These are phyloP conservation scores for Neocrepidodera transversa DNA, from an alignment of 2,888 invertebrate genomes.

Conservation along the genomic window DNA sequence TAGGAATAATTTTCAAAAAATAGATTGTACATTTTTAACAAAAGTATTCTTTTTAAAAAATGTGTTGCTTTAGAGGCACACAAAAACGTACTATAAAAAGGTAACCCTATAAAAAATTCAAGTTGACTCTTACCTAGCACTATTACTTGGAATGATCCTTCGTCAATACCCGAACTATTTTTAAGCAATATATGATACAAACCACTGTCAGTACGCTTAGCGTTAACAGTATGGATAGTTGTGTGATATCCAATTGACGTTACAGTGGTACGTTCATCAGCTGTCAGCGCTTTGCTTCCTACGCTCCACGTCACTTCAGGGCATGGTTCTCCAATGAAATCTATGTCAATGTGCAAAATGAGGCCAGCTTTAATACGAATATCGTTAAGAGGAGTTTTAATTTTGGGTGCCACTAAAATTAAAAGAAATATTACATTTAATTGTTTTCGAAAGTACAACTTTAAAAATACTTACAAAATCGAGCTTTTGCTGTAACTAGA, in stretches of 20 bases:
- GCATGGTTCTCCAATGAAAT: conserved; percentile 91
- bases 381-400: conserved; percentile 88
- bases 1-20: neutral
- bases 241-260: conserved; percentile 93
- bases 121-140: conserved; percentile 74
- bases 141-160: conserved; percentile 88
- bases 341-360: conserved; percentile 87
- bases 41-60: too few species aligned
- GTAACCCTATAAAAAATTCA: neutral
- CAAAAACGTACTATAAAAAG: neutral
- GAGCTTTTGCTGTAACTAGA: conserved; percentile 82
- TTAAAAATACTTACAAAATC: conserved; percentile 67
- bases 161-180: conserved; percentile 93
- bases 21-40: neutral
- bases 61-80: too few species aligned
- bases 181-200: conserved; percentile 85
- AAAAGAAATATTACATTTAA: conserved; percentile 22
- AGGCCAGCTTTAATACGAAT: conserved; percentile 92
- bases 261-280: conserved; percentile 84
- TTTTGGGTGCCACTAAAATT: conserved; percentile 85
- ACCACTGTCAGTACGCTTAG: conserved; percentile 90
- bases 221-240: conserved; percentile 90
- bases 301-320: conserved; percentile 91
- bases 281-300: conserved; percentile 72
- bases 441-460: neutral